These are phyloP conservation scores for Keiferia lycopersicella DNA, from an alignment of 2,888 invertebrate genomes.

Conservation along the genomic window DNA sequence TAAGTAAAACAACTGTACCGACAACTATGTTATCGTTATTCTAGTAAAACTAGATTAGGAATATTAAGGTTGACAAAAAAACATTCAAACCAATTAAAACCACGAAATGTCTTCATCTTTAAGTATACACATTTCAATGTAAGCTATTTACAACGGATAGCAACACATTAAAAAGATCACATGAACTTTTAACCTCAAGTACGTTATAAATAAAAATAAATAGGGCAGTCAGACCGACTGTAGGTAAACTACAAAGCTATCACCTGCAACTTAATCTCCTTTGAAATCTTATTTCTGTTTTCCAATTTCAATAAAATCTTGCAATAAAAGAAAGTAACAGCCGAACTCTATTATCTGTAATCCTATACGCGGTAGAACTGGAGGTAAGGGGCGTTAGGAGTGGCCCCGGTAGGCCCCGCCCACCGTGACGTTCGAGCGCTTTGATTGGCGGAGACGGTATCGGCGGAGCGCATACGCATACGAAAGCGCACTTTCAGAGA, in stretches of 20 bases:
- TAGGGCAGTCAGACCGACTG: not conserved
- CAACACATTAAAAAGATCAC: no score
- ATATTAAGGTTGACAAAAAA: no score
- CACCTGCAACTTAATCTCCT: slow-evolving; percentile 43
- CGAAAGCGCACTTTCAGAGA: slow-evolving; percentile 47
- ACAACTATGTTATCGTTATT: no score
- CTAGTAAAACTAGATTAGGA: no score
- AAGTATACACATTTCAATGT: no score
- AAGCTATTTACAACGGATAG: no score
- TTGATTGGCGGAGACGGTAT: slow-evolving; percentile 59
- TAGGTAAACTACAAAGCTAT: slow-evolving; percentile 24
- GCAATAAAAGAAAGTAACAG: slow-evolving; percentile 52
- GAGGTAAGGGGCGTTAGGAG: slow-evolving; percentile 64
- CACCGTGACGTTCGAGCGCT: slow-evolving; percentile 44
- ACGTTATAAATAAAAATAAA: not conserved
- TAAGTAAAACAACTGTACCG: no score
- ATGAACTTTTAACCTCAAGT: not conserved
- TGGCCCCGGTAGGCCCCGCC: slow-evolving; percentile 48
- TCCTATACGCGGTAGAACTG: slow-evolving; percentile 61
- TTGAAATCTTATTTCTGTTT: slow-evolving; percentile 49
- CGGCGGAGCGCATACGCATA: slow-evolving; percentile 58
- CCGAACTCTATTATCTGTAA: slow-evolving; percentile 65
- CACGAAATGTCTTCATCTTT: no score
- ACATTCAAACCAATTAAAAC: no score
- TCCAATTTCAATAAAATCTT: slow-evolving; percentile 56